A percentile compares a stretch with the other conserved stretches of the same genome.
phyloP scores from a whole-genome alignment of 2,797 vertebrate genomes.

The Esox masquinongy region DNA sequence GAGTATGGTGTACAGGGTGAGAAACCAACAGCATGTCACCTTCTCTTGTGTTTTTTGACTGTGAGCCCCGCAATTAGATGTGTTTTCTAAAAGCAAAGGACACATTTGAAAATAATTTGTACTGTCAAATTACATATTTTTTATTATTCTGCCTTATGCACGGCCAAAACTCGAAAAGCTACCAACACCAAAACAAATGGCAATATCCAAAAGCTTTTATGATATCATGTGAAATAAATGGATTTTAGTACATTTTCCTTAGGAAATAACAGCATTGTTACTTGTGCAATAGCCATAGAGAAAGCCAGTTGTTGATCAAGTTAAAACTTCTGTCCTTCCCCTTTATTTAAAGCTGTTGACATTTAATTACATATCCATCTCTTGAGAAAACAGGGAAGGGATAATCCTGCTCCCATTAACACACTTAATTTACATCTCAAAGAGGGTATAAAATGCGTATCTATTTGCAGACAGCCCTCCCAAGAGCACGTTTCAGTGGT shows the following conservation, averaged over 20 bases:
- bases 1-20: constrained; percentile 83
- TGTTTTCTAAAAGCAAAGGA: neutral
- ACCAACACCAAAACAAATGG: too few species aligned
- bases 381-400: neutral
- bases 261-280: neutral
- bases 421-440: neutral
- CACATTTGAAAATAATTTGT: too few species aligned
- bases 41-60: neutral
- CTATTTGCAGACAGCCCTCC: neutral
- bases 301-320: neutral
- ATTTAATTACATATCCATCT: constrained; percentile 4
- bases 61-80: neutral
- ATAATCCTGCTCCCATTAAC: constrained; percentile 1
- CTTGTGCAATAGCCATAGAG: neutral
- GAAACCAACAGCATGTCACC: neutral
- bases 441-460: neutral
- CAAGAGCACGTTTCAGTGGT: neutral
- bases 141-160: too few species aligned
- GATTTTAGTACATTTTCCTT: neutral
- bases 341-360: constrained; percentile 8
- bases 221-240: neutral
- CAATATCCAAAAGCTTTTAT: neutral
- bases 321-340: neutral
- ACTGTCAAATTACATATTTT: too few species aligned
- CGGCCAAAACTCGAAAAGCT: too few species aligned